A percentile compares a stretch with the other conserved stretches of the same genome.
Conservation (phyloP, 2,888 invertebrate genomes). For the Drosophila bunnanda region DNA sequence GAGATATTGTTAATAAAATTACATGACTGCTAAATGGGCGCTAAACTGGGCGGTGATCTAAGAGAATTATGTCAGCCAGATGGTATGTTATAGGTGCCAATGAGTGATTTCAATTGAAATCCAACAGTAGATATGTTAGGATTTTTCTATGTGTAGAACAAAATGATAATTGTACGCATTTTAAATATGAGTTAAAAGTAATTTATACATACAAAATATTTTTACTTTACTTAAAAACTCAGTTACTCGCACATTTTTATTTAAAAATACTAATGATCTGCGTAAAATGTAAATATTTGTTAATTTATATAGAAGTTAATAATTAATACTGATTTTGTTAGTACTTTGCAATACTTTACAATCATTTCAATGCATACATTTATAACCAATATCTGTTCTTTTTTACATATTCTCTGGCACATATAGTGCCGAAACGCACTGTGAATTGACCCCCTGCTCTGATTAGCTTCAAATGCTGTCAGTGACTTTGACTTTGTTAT, state of each 20-base stretch:
- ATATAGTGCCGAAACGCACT: neutral
- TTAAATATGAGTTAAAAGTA: no score
- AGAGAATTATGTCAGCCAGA: slow-evolving; percentile 58
- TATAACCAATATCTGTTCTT: neutral
- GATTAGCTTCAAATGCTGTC: slow-evolving; percentile 30
- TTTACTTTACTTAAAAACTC: neutral
- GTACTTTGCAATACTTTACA: neutral
- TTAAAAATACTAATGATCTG: no score
- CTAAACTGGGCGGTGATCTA: slow-evolving; percentile 58
- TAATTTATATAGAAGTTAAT: no score
- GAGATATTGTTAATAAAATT: slow-evolving; percentile 52
- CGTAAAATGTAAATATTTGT: no score
- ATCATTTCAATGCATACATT: neutral
- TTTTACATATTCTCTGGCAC: no score
- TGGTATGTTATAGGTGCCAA: slow-evolving; percentile 51
- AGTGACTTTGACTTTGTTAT: slow-evolving; percentile 40
- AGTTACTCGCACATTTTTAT: no score
- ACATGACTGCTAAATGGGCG: slow-evolving; percentile 51
- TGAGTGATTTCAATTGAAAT: slow-evolving; percentile 45
- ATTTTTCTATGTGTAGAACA: neutral
- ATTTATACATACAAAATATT: no score
- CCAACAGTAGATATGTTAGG: slow-evolving; percentile 32
- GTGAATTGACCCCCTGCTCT: slow-evolving; percentile 22
- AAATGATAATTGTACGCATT: neutral
- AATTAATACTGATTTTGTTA: no score